A percentile compares a stretch with the other conserved stretches of the same genome.
Conservation (phyloP, 2,888 invertebrate species). For the Tenodera sinensis region DNA sequence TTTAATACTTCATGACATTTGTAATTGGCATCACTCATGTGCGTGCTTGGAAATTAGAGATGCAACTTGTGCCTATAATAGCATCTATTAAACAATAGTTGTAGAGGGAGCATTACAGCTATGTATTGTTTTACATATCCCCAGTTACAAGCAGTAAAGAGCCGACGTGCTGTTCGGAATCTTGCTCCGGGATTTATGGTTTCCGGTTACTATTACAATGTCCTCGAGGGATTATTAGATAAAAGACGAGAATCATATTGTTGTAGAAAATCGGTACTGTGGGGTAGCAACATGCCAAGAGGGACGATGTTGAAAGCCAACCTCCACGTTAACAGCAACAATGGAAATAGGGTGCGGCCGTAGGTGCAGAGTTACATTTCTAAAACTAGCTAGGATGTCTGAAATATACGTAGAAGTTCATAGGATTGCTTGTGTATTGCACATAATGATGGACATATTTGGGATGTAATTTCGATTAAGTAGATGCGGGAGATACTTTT, state of each 20-base stretch:
- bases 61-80: background rate
- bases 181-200: background rate
- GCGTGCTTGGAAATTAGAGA: background rate
- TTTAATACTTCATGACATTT: no score
- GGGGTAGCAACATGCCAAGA: background rate
- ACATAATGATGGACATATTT: no score
- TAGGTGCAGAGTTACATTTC: background rate
- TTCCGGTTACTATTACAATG: background rate
- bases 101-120: background rate
- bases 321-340: background rate
- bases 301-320: background rate
- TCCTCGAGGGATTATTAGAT: background rate
- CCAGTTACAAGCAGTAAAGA: background rate
- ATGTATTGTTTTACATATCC: background rate
- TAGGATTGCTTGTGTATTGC: no score
- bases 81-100: background rate
- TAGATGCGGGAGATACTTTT: no score
- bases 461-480: no score
- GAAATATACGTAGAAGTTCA: no score
- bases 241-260: background rate
- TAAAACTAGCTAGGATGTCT: no score
- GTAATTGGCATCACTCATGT: no score
- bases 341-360: background rate
- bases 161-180: background rate
- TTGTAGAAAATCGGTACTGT: background rate